phyloP scores from a whole-genome alignment of 2,113 vertebrate species.

The Oryzias celebensis region DNA sequence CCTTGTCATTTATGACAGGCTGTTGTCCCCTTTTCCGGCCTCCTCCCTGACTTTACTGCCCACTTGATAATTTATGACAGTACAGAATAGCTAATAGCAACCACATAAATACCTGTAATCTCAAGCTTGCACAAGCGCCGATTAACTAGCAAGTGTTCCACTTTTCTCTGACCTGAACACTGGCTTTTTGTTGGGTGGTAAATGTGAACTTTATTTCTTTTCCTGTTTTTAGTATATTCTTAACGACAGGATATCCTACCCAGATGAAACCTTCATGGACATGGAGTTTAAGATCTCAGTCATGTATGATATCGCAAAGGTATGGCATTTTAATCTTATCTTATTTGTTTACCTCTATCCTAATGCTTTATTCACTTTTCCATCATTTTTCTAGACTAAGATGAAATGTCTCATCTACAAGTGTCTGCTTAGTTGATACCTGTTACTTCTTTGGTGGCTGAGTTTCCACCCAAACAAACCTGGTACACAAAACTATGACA shows the following conservation, averaged over 20 bases:
- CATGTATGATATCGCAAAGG: conserved; percentile 98
- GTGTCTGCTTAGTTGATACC: no score
- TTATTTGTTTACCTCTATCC: no score
- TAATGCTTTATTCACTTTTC: no score
- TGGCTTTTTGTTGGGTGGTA: not conserved
- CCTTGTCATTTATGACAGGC: conserved; percentile 24
- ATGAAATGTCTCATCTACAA: no score
- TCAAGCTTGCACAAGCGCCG: not conserved
- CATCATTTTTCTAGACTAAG: no score
- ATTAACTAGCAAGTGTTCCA: not conserved
- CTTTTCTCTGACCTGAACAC: not conserved
- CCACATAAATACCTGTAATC: not conserved
- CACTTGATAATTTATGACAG: conserved; percentile 17
- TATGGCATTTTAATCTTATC: conserved; percentile 51
- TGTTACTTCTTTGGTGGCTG: no score
- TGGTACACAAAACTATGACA: no score
- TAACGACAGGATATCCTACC: conserved; percentile 94
- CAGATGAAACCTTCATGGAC: conserved; percentile 96
- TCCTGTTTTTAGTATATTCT: conserved; percentile 84
- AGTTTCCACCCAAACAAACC: no score
- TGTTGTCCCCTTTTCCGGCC: conserved; percentile 6
- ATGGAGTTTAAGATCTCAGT: conserved; percentile 98
- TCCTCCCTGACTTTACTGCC: conserved; percentile 20
- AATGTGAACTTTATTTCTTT: not conserved
- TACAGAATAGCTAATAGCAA: conserved; percentile 12